These are phyloP conservation scores for Natator depressus DNA, from an alignment of 2,113 vertebrate genomes.

Conservation along the genomic window DNA sequence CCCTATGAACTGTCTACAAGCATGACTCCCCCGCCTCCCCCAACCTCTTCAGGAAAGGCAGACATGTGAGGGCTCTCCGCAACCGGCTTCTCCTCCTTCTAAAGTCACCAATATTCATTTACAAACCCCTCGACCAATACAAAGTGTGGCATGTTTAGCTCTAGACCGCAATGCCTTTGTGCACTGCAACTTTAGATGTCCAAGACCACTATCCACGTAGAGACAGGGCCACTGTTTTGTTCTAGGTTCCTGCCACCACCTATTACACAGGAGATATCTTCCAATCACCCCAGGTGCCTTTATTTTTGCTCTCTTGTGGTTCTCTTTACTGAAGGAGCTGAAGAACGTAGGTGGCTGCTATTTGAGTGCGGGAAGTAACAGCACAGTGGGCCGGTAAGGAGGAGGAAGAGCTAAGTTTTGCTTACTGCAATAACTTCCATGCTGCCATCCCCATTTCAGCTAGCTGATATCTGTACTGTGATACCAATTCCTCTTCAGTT, in stretches of 20 bases:
- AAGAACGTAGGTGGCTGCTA: neutral
- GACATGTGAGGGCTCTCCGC: neutral
- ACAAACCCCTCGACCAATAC: neutral
- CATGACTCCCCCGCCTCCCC: fast-evolving
- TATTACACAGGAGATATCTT: fast-evolving
- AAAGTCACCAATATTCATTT: neutral
- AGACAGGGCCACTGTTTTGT: neutral
- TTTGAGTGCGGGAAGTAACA: fast-evolving
- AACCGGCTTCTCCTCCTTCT: neutral
- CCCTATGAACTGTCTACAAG: fast-evolving
- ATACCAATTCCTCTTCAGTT: fast-evolving
- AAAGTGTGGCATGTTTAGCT: neutral
- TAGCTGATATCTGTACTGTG: neutral
- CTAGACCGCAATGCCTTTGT: neutral
- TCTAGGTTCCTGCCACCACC: neutral
- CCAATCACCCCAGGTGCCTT: neutral
- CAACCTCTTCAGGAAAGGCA: neutral
- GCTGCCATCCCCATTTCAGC: fast-evolving
- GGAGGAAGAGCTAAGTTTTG: neutral
- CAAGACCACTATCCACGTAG: neutral
- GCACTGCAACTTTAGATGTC: neutral
- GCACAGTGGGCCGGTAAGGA: slow-evolving; percentile 5
- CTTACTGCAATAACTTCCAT: neutral
- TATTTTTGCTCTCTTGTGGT: fast-evolving
- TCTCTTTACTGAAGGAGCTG: fast-evolving